Evolutionary conservation across 2,888 invertebrate genomes (phyloP), one percentile per base, ranked within the genome.

Genomic region (Euclidia mi): DNA sequence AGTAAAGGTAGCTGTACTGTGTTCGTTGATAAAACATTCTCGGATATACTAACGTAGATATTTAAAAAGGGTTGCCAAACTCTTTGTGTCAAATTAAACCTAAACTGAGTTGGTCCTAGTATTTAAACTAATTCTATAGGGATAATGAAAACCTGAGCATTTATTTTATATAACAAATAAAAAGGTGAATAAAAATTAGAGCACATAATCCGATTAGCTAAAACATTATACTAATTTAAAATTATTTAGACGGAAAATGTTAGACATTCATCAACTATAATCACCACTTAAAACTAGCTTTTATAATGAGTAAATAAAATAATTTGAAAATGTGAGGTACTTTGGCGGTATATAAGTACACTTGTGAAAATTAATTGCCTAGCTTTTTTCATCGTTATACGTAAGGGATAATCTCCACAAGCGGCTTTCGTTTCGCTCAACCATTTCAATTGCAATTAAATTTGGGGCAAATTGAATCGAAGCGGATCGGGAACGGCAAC

Each of bases 401-500:
- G 62, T 65, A 76, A 75, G 71, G 74, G 82, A 85, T 91, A 85
- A 91, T 90, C 87, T 78, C 73, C 65, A 69, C 79, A 78, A 87
- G 80, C 87, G 83, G 87, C 82, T 88, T 90, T 87, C 87, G 83
- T 87, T 88, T 84, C 84, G 80, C 78, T 79, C 81, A 79, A 79
- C 82, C 84, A 82, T 85, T 89, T 87, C 90, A 81, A 87, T 90
- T 87, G 89, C 92, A 91, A 92, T 94, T 92, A 92, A 93, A 92
- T 90, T 92, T 88, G 84, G 89, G 81, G 76, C 82, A 87, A 91
- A 93, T 92, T 87, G 91, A 92, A 90, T 91, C 84, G 84, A 81
- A 82, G 72, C 79, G 86, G 84, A 87, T 88, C 86, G 84, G 77
- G 80, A 78, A 70, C 84, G 84, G 79, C 82, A 81, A 82, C 87